Percentiles rank a stretch among this genome's conserved stretches.
phyloP scores from a whole-genome alignment of 2,113 vertebrate species.

The Aegypius monachus region DNA sequence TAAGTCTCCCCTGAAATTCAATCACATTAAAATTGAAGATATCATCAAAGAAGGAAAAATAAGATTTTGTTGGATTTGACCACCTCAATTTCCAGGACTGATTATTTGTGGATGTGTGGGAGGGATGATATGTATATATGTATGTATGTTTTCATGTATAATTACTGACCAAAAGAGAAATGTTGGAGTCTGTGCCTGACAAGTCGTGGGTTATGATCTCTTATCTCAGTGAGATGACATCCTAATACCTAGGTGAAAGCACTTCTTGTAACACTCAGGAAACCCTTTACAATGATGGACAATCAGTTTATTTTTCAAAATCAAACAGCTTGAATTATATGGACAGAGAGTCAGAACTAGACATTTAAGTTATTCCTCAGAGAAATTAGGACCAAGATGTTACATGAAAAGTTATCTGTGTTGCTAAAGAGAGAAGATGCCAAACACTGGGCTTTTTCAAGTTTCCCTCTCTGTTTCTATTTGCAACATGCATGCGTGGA shows the following conservation, averaged over 20 bases:
- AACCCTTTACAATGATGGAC: not conserved
- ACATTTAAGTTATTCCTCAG: not conserved
- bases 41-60: not conserved
- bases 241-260: not conserved
- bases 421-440: not conserved
- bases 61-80: not conserved
- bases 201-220: not conserved
- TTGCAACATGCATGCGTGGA: not conserved
- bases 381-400: not conserved
- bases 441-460: not conserved
- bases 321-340: not conserved
- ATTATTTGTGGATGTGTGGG: not conserved
- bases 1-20: not conserved
- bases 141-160: not conserved
- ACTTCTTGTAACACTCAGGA: not conserved
- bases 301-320: not conserved
- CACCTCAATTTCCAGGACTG: not conserved
- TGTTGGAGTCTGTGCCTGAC: not conserved
- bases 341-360: not conserved
- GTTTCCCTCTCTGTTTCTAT: not conserved
- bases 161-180: not conserved
- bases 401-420: not conserved
- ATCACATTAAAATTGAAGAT: not conserved
- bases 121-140: not conserved
- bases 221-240: not conserved